Base-by-base conservation (phyloP, 2,797 vertebrate genomes). In the Halcyon smyrnensis region DNA sequence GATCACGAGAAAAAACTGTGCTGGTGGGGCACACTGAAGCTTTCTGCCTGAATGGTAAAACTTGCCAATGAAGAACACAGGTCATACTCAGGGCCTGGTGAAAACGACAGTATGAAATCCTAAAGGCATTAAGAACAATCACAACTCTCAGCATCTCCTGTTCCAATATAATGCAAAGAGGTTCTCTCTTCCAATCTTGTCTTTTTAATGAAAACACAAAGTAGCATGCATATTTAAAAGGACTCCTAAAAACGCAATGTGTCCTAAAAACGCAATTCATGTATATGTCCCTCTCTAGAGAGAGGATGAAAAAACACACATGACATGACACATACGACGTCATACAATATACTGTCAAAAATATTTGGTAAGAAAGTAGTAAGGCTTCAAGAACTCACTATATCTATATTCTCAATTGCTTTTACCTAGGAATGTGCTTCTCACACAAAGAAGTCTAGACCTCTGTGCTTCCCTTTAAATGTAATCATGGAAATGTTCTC, bases 161-260 rank as follows among this genome's bases (percentile, higher is more conserved):
- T 60, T 76, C 30, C 59, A 67, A 18, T 32, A 43, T 5, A 87
- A 88, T 6, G 27, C 48, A 84, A 85, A 83, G 54, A 90, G 32
- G 60, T 65, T 90, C 84, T 56, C 68, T 67, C 48, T 39, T 91
- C 32, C 56, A 48, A 36, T 45, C 73, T 67, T 54, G 67, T 60
- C 65, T 57, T 87, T 77, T 65, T 62, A 95, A 91, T 87, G 78
- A 90, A 92, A 94, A 87, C 59, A 73, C 54, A 46, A 30, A 89
- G 63, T 32, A 94, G 43, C 32, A 67, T 48, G 48, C 36, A 80
- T 92, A 92, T 92, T 92, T 91, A 64, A 95, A 95, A 87, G 51
- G 39, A 37, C n/a, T 86, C 67, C 73, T 89, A 84, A 88, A 75
- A 86, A 54, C 50, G 79, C 43, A 82, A 10, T 6, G 51, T 80